These are phyloP conservation scores for Carollia perspicillata DNA, from an alignment of 2,113 vertebrate genomes.

Conservation along the genomic window DNA sequence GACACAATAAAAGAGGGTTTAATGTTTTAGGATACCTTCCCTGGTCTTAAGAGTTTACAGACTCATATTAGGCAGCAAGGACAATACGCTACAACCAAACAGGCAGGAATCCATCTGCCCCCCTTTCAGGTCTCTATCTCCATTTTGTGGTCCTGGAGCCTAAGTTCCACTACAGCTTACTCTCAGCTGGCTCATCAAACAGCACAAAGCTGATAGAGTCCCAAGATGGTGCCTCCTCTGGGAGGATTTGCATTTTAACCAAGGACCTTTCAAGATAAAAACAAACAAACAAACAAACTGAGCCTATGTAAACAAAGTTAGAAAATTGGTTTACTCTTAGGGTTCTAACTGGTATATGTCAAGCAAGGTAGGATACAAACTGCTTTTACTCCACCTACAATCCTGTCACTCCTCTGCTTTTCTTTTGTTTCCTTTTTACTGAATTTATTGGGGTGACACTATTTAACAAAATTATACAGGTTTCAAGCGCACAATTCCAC, in stretches of 20 bases:
- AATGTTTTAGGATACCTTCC: neutral
- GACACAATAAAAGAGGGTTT: neutral
- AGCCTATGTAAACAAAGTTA: neutral
- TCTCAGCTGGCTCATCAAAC: neutral
- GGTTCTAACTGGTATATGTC: neutral
- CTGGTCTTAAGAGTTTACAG: neutral
- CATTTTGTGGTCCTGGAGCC: neutral
- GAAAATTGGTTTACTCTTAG: constrained; percentile 27
- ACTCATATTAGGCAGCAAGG: neutral
- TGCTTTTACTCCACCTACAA: constrained; percentile 4
- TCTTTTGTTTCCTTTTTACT: too few relatives aligned
- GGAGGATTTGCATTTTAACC: constrained; percentile 16
- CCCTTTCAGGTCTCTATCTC: neutral
- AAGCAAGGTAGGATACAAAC: neutral
- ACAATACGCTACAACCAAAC: neutral
- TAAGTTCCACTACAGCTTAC: constrained; percentile 10
- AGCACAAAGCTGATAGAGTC: neutral
- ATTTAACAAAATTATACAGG: too few relatives aligned
- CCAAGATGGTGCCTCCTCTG: neutral
- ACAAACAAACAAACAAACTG: neutral
- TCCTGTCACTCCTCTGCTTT: neutral
- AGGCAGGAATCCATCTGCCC: neutral
- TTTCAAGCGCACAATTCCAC: too few relatives aligned
- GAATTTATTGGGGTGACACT: too few relatives aligned
- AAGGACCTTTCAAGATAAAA: neutral